Evolutionary conservation across 1,140 invertebrate genomes (phyloP).

Genomic region (Atta colombica): DNA sequence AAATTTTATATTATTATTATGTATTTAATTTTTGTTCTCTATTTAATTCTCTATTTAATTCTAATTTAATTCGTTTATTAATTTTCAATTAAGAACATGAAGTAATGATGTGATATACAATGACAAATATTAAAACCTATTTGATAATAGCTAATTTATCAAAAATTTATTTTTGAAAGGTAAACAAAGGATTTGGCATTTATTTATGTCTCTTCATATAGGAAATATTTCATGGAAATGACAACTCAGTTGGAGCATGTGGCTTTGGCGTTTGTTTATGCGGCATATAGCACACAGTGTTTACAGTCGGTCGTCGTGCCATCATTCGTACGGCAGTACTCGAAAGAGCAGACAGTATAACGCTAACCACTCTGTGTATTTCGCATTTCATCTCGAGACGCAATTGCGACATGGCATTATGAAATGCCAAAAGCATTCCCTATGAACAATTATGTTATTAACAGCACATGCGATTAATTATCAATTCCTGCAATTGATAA

Average conservation of each 20-base stretch:
- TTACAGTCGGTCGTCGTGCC: neutral
- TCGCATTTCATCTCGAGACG: neutral
- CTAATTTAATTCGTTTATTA: neutral
- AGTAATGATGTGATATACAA: neutral
- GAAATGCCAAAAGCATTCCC: neutral
- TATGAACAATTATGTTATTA: neutral
- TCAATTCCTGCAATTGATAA: neutral
- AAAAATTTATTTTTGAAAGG: neutral
- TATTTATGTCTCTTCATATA: neutral
- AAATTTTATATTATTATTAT: neutral
- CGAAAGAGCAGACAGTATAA: neutral
- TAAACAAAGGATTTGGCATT: neutral
- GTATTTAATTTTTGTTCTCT: neutral
- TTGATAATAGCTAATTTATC: neutral
- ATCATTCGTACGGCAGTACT: neutral
- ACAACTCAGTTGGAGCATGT: neutral
- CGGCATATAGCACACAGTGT: neutral
- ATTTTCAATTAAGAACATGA: neutral
- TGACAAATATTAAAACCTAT: neutral
- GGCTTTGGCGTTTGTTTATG: neutral
- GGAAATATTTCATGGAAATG: neutral
- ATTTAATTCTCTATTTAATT: too few species aligned
- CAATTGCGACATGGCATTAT: neutral
- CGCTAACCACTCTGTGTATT: neutral
- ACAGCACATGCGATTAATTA: neutral